phyloP scores from a whole-genome alignment of 2,797 vertebrate genomes.

The Aquila chrysaetos region DNA sequence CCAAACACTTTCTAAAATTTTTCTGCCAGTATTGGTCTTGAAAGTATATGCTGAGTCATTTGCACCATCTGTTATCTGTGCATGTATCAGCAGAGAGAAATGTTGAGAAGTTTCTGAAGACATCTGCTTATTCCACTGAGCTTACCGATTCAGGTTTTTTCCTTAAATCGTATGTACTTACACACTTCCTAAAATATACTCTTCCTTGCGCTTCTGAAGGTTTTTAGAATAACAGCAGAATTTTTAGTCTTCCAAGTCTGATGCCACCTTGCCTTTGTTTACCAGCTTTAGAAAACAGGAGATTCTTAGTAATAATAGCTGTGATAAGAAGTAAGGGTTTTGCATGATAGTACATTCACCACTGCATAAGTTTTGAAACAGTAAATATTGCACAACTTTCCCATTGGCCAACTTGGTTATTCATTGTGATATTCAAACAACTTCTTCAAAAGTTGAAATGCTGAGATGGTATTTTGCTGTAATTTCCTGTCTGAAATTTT shows the following conservation, averaged over 20 bases:
- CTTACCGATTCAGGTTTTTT: background rate
- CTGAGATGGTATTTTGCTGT: background rate
- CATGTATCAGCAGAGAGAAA: conserved; percentile 29
- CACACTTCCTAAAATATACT: background rate
- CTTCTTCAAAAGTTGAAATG: background rate
- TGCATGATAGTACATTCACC: background rate
- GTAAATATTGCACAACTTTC: background rate
- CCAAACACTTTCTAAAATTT: background rate
- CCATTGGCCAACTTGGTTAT: background rate
- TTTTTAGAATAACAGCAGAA: background rate
- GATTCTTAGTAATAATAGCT: background rate
- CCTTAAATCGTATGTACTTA: background rate
- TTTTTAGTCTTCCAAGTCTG: background rate
- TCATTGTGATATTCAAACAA: background rate
- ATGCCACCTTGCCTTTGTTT: background rate
- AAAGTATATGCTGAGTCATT: conserved; percentile 43
- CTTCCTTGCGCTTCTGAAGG: background rate
- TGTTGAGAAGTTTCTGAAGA: conserved; percentile 24
- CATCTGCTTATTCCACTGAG: conserved; percentile 35
- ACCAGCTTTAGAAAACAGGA: background rate
- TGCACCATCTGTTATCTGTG: conserved; percentile 46
- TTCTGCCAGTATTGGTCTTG: background rate
- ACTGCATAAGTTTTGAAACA: background rate
- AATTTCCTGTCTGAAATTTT: background rate
- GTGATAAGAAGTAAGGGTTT: background rate